Conservation (phyloP, 2,113 vertebrate genomes). For the mouse (Mus musculus) region DNA sequence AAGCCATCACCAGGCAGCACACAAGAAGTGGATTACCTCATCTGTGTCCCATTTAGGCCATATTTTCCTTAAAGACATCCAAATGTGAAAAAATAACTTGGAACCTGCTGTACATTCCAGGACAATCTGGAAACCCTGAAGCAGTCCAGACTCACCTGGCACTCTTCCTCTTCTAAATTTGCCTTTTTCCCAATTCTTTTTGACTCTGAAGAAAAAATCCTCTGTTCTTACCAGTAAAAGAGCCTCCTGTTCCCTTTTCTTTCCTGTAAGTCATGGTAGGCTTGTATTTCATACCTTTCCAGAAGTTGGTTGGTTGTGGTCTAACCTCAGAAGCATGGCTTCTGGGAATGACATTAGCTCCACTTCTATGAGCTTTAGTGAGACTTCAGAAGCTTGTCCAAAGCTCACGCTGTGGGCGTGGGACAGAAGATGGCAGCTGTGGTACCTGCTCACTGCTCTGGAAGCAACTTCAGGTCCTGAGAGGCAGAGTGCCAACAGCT, state of each 20-base stretch:
- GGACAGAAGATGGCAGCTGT: constrained; percentile 3
- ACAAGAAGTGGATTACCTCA: constrained; percentile 33
- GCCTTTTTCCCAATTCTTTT: constrained; percentile 67
- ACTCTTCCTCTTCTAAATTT: constrained; percentile 54
- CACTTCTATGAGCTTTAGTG: not conserved
- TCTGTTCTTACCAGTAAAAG: constrained; percentile 72
- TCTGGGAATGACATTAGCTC: constrained; percentile 68
- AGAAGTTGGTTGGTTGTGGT: constrained; percentile 79
- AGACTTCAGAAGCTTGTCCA: not conserved
- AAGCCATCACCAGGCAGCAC: not conserved
- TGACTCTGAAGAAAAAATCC: constrained; percentile 65
- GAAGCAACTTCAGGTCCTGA: not conserved
- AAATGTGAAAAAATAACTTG: constrained; percentile 29
- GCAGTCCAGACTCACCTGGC: constrained; percentile 68
- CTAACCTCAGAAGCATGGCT: constrained; percentile 77
- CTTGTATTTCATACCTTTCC: constrained; percentile 79
- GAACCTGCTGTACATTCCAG: constrained; percentile 1
- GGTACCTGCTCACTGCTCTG: not conserved
- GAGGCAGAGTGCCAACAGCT: not conserved
- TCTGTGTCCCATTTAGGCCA: constrained; percentile 46
- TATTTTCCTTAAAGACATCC: constrained; percentile 67
- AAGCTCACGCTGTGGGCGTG: not conserved
- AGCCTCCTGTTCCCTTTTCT: constrained; percentile 70
- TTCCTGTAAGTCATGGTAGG: constrained; percentile 79
- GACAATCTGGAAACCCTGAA: constrained; percentile 62